Base-by-base conservation (phyloP, 2,113 vertebrate species). In the Anthoscopus minutus region DNA sequence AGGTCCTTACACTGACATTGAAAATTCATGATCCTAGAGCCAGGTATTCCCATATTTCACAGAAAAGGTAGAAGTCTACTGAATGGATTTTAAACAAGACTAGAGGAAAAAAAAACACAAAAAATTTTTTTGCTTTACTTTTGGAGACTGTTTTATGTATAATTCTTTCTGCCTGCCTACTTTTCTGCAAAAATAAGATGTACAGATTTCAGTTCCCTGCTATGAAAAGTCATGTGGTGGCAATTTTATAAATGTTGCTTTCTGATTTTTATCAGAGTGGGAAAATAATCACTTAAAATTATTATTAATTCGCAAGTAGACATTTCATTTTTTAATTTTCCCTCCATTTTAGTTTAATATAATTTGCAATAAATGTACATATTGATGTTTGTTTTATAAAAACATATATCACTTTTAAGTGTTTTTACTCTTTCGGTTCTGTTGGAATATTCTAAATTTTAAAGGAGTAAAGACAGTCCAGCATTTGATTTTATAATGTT, bases 321-420 rank as follows among this genome's bases (percentile, higher is more conserved):
- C 97, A 98, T 97, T 98, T 98, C 98, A 98, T 97, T 96, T 98
- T 97, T 91, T 96, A 95, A 97, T 97, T 98, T 94, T 81, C 71
- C 95, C 96, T 97, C 87, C 97, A 94, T 96, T 97, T 97, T 98
- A 97, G 97, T 97, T 98, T 98, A 98, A 98, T 98, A 98, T 98
- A 98, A 98, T 98, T 98, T 98, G 96, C 97, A 98, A 98, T 98
- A 98, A 98, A 93, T 98, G 98, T 98, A 98, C 98, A 98, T 98
- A 98, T 96, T 97, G 96, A 97, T 98, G 96, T 98, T 97, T 98
- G 97, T 98, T 98, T 98, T 97, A 97, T 98, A 97, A 97, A 97
- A 97, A 92, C 96, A 96, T 98, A 96, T 97, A 98, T 98, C 97
- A 98, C 96, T 98, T 97, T 97, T 96, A 98, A 98, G 66, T 95